These are phyloP conservation scores for Abramis brama DNA, from an alignment of 2,113 vertebrate species.

Conservation along the genomic window DNA sequence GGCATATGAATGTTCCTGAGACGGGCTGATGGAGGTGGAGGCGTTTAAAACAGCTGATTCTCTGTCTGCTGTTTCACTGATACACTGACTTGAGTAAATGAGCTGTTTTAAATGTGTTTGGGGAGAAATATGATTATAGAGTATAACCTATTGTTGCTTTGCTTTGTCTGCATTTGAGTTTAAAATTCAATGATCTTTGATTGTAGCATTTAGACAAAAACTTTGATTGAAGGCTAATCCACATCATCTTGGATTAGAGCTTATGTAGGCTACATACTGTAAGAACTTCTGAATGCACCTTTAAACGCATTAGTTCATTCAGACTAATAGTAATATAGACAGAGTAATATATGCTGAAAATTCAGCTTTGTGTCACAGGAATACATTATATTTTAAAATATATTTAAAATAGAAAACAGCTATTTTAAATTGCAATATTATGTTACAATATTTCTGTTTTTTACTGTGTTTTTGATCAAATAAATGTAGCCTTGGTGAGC, in stretches of 20 bases:
- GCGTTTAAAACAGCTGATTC: neutral
- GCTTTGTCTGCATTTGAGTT: neutral
- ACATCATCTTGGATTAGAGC: neutral
- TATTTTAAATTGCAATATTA: too few species aligned
- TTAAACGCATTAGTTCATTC: too few species aligned
- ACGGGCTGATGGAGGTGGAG: neutral
- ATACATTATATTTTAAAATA: too few species aligned
- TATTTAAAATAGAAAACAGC: too few species aligned
- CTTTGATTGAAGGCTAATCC: neutral
- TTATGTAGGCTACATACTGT: too few species aligned
- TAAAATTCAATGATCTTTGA: neutral
- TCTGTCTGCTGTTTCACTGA: neutral
- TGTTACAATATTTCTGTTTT: too few species aligned
- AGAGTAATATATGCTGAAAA: too few species aligned
- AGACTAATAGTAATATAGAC: too few species aligned
- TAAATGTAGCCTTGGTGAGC: too few species aligned
- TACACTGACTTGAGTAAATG: neutral
- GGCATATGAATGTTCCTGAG: neutral
- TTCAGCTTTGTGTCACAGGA: too few species aligned
- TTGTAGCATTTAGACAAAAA: neutral
- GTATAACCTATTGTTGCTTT: neutral
- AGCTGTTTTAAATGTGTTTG: constrained; percentile 1
- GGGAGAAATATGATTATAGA: neutral
- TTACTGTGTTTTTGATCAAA: too few species aligned
- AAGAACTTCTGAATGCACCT: too few species aligned